Evolutionary conservation across 1,140 invertebrate species (phyloP).

Genomic region (Lerema accius): DNA sequence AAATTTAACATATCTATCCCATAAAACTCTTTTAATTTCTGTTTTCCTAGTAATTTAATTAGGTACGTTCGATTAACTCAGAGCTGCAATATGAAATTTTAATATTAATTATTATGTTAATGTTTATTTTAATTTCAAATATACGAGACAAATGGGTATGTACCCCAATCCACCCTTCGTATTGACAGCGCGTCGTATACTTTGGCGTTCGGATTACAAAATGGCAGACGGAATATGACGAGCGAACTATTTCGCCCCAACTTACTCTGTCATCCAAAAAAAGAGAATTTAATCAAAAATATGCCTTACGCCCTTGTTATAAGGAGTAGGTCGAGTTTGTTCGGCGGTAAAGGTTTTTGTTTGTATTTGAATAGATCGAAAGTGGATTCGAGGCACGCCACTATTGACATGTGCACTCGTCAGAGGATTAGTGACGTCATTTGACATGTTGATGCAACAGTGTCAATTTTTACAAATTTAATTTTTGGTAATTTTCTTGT

Average conservation of each 20-base stretch:
- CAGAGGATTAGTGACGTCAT: conserved; percentile 48
- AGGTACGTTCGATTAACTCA: no score
- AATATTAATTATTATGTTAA: no score
- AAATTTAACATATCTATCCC: no score
- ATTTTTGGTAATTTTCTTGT: no score
- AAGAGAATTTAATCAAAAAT: conserved; percentile 16
- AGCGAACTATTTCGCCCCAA: conserved; percentile 34
- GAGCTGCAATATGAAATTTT: neutral
- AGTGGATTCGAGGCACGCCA: conserved; percentile 41
- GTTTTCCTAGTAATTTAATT: no score
- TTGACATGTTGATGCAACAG: conserved; percentile 41
- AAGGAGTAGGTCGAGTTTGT: conserved; percentile 25
- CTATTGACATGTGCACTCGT: conserved; percentile 67
- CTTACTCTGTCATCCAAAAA: conserved; percentile 17
- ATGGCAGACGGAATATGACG: conserved; percentile 51
- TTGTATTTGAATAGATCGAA: conserved; percentile 62
- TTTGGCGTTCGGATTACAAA: conserved; percentile 68
- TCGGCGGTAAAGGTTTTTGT: conserved; percentile 15
- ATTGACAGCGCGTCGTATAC: conserved; percentile 72
- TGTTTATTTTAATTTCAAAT: no score
- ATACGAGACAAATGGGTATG: conserved; percentile 7
- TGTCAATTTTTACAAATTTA: neutral
- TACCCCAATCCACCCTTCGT: conserved; percentile 38
- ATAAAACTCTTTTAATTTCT: no score
- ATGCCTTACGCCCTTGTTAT: conserved; percentile 29